Evolutionary conservation across 2,797 vertebrate species (phyloP), one percentile per base, ranked within the genome.

Genomic region (Malacoraja senta): DNA sequence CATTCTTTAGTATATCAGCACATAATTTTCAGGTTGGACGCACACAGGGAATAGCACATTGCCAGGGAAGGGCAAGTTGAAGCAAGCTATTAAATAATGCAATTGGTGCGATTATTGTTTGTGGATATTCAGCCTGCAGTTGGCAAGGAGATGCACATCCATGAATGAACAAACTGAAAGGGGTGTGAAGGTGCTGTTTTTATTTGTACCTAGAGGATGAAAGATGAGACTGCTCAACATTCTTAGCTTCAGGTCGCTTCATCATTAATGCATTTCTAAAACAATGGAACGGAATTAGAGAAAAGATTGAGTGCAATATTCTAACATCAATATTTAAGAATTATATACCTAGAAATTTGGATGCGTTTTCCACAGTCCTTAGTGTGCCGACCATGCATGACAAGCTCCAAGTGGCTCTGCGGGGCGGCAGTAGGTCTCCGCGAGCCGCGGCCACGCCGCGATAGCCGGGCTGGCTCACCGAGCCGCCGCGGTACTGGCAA

Each of bases 231-330:
- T 97, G 97, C 95, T 96, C 95, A 95, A 96, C 96, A 93, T 96
- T 97, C 97, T 97, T 97, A 96, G 96, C 96, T 96, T 97, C 97
- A 94, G 96, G 96, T 95, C 96, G 97, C 96, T 96, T 97, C 95
- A 94, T 95, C 96, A 96, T 94, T 93, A 96, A 96, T 94, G 96
- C 95, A 93, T 96, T 97, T 97, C 97, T 97, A 97, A 29, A 94
- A 95, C 95, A 96, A 96, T 93, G 96, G 95, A 96, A 97, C 78
- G 96, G 96, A 95, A 96, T 92, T 76, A 58, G 90, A 92, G 44
- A 93, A 91, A 95, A 95, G 96, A 93, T 94, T 96, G 95, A 97
- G 94, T 94, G 8, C 94, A 91, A 93, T 93, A 26, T 0, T 0
- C 94, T 6, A 91, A 94, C 93, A 76, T 58, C 13, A 6, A 76